These are phyloP conservation scores for Theretra japonica DNA, from an alignment of 2,888 invertebrate species.

Conservation along the genomic window DNA sequence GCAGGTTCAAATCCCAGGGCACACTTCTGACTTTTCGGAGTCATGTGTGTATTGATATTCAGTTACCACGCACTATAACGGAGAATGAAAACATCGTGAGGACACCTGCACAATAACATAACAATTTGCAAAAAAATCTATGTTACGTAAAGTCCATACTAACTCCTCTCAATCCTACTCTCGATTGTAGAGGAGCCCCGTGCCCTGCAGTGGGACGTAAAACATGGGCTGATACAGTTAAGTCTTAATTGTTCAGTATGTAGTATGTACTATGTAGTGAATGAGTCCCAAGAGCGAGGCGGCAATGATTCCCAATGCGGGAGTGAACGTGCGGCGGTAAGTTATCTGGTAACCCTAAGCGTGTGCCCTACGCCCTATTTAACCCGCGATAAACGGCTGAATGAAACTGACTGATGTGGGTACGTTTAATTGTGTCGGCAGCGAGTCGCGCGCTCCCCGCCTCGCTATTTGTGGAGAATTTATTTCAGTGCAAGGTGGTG, in stretches of 20 bases:
- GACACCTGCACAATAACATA: too few species aligned
- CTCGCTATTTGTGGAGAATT: slow-evolving; percentile 20
- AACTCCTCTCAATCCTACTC: too few species aligned
- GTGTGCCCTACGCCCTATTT: slow-evolving; percentile 47
- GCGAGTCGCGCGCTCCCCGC: slow-evolving; percentile 17
- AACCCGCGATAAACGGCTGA: slow-evolving; percentile 40
- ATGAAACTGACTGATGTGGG: slow-evolving; percentile 37
- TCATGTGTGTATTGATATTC: too few species aligned
- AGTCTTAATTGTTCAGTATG: background rate
- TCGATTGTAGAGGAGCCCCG: too few species aligned
- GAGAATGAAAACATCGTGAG: too few species aligned
- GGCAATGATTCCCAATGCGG: background rate
- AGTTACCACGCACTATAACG: too few species aligned
- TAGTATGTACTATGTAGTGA: background rate
- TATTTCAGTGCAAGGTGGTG: slow-evolving; percentile 18
- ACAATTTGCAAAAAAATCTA: too few species aligned
- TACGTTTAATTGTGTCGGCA: slow-evolving; percentile 22
- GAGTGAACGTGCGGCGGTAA: background rate
- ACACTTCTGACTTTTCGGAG: too few species aligned
- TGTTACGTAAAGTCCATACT: too few species aligned
- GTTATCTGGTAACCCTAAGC: slow-evolving; percentile 33
- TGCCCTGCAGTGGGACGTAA: too few species aligned
- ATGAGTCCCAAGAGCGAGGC: background rate
- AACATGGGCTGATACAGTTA: background rate
- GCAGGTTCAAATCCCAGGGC: too few species aligned